Evolutionary conservation across 1,140 invertebrate species (phyloP), one percentile per base, ranked within the genome.

Genomic region (Anadara kagoshimensis): DNA sequence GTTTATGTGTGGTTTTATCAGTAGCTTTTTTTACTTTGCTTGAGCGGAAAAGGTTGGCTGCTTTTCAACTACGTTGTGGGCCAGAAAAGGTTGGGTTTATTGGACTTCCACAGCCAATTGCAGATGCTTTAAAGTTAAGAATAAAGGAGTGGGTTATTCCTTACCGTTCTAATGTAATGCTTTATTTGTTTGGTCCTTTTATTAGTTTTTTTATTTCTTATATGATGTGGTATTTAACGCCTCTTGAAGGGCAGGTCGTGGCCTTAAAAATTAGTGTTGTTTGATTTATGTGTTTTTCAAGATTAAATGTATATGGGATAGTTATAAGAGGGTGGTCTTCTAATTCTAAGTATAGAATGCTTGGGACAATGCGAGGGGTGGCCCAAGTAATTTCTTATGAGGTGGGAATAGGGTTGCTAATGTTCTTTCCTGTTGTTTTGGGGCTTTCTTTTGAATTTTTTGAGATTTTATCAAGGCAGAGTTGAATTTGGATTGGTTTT

Each of bases 381-480:
- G 90, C 92, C 88, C 92, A 93, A 90, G 92, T 90, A 79, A 92
- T 93, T 91, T 93, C 92, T 86, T 93, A 93, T 92, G 92, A 93
- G 86, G 91, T 93, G 43, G 91, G 90, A 47, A 90, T 93, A 81
- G 79, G 84, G 85, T 89, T 92, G 82, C 89, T 92, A 89, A 84
- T 92, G 81, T 83, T 93, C 78, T 88, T 83, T 77, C 82, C 90
- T 82, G 73, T 91, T 76, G 83, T 91, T 89, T 82, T 90, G 83
- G 78, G 83, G 83, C 72, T 67, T 20, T 75, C 79, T 24, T 90
- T 81, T 84, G 86, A 87, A 84, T 85, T 91, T 69, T 58, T 59
- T 41, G 24, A 78, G 51, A 87, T 62, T 45, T 7, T 4, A 3
- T 7, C 3, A 44, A 18, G 16, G 18, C 36, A 45, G 18, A 26